Evolutionary conservation across 1,140 invertebrate species (phyloP).

Genomic region (Drosophila busckii): DNA sequence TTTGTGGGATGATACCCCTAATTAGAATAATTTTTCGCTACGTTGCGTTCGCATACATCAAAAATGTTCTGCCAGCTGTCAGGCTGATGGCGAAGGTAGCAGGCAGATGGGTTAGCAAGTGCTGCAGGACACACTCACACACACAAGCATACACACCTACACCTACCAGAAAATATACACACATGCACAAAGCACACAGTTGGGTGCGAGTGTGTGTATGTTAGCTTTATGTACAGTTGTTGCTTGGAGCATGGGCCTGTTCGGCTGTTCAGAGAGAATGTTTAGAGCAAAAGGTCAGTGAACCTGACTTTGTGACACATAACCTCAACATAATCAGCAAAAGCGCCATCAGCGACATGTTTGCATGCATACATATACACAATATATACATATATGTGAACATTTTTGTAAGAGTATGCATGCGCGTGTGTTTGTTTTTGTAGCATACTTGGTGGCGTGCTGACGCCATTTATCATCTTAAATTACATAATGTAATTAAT

Average conservation of each 20-base stretch:
- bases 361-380: too few relatives aligned
- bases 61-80: constrained; percentile 55
- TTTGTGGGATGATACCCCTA: too few relatives aligned
- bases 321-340: constrained; percentile 45
- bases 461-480: constrained; percentile 31
- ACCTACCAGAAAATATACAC: too few relatives aligned
- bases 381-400: too few relatives aligned
- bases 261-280: constrained; percentile 44
- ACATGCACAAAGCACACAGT: constrained; percentile 38
- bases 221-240: not conserved
- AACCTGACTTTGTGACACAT: constrained; percentile 42
- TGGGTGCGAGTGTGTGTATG: constrained; percentile 2
- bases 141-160: constrained; percentile 18
- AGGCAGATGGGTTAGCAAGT: constrained; percentile 21
- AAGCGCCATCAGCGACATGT: constrained; percentile 19
- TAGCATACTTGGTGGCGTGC: not conserved
- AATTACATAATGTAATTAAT: constrained; percentile 69
- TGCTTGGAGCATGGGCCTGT: constrained; percentile 10
- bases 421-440: too few relatives aligned
- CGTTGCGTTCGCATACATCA: constrained; percentile 49
- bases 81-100: constrained; percentile 10
- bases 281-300: constrained; percentile 57
- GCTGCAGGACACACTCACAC: constrained; percentile 40
- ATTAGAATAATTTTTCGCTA: constrained; percentile 73
- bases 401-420: too few relatives aligned